These are phyloP conservation scores for Apodemia hepburni DNA, from an alignment of 2,888 invertebrate genomes.

Conservation along the genomic window DNA sequence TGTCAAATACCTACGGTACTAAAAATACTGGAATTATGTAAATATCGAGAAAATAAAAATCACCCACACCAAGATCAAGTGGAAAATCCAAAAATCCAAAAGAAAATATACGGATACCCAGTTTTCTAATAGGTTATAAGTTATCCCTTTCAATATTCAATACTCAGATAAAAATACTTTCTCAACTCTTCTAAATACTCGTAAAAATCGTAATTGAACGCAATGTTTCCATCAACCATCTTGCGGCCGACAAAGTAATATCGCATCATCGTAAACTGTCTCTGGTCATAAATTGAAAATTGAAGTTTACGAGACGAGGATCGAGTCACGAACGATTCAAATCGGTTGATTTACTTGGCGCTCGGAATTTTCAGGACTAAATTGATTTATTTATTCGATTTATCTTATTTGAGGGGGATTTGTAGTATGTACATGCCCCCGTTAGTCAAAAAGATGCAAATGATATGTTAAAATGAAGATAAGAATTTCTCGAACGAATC, in stretches of 20 bases:
- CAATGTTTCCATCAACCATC: conserved; percentile 17
- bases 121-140: too few relatives aligned
- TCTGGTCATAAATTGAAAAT: conserved; percentile 43
- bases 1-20: too few relatives aligned
- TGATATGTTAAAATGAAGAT: too few relatives aligned
- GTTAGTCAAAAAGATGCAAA: too few relatives aligned
- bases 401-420: background rate
- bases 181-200: conserved; percentile 15
- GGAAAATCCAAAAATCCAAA: too few relatives aligned
- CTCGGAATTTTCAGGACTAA: background rate
- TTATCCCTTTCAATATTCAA: too few relatives aligned
- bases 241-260: conserved; percentile 35
- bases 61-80: too few relatives aligned
- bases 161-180: conserved; percentile 2
- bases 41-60: too few relatives aligned
- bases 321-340: conserved; percentile 22
- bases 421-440: background rate
- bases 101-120: too few relatives aligned
- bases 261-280: conserved; percentile 48
- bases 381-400: conserved; percentile 1
- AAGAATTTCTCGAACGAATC: too few relatives aligned
- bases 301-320: conserved; percentile 42
- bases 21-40: too few relatives aligned
- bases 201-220: conserved; percentile 14
- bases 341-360: conserved; percentile 38